Conservation (phyloP, 2,888 invertebrate species). For the Xylota sylvarum region DNA sequence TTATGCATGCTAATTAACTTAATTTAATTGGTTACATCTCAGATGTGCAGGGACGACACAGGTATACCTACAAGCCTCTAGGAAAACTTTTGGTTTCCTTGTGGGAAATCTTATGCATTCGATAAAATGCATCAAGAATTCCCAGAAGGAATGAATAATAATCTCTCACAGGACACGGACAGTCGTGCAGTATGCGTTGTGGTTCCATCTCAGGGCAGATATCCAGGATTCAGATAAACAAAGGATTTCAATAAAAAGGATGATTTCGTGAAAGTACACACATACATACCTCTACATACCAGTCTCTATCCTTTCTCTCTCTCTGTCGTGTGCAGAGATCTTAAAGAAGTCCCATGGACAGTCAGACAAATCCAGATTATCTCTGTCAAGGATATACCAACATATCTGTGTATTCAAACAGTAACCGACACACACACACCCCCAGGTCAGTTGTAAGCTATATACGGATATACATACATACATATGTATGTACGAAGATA, state of each 20-base stretch:
- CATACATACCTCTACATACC: not conserved
- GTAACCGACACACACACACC: not conserved
- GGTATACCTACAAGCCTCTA: not conserved
- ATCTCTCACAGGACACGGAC: constrained; percentile 16
- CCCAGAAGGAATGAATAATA: constrained; percentile 12
- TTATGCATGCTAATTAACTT: constrained; percentile 70
- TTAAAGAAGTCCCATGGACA: constrained; percentile 62
- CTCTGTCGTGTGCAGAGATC: constrained; percentile 18
- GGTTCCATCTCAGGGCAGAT: constrained; percentile 2
- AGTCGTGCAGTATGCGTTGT: not conserved
- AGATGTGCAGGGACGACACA: constrained; percentile 10
- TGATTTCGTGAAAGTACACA: constrained; percentile 40
- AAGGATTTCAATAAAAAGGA: constrained; percentile 61
- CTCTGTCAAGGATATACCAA: constrained; percentile 33
- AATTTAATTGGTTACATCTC: constrained; percentile 65
- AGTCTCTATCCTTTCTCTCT: not conserved
- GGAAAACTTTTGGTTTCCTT: constrained; percentile 28
- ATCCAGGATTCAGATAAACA: constrained; percentile 50
- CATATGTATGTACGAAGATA: not conserved
- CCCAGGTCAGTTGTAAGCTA: constrained; percentile 4
- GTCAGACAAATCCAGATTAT: constrained; percentile 71
- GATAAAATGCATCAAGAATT: constrained; percentile 14
- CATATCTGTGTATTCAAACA: constrained; percentile 44
- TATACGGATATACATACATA: not conserved
- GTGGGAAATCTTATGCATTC: constrained; percentile 20